These are phyloP conservation scores for Athrips mouffetella DNA, from an alignment of 2,888 invertebrate genomes.

Conservation along the genomic window DNA sequence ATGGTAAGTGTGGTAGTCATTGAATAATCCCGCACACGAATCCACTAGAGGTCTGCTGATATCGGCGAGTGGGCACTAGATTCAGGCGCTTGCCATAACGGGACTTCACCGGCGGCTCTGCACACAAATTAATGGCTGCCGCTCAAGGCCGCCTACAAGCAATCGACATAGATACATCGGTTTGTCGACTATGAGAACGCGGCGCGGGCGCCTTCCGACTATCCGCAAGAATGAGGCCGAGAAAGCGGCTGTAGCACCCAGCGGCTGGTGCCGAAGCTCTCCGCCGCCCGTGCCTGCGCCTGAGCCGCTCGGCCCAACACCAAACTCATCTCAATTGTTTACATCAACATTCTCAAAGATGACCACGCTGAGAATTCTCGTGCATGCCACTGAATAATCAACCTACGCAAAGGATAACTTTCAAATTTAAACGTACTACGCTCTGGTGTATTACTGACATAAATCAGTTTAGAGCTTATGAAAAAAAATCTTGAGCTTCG, in stretches of 20 bases:
- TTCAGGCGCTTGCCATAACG: conserved; percentile 67
- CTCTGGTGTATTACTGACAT: too few species aligned
- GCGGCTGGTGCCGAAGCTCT: conserved; percentile 19
- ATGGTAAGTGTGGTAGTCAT: neutral
- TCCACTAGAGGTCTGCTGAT: conserved; percentile 42
- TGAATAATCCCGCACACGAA: conserved; percentile 23
- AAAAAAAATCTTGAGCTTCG: too few species aligned
- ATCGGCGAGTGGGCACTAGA: conserved; percentile 54
- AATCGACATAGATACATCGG: conserved; percentile 75
- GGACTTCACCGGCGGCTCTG: conserved; percentile 63
- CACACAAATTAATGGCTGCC: conserved; percentile 74
- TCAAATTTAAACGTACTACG: too few species aligned
- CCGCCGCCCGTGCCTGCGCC: conserved; percentile 12
- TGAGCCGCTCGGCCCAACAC: neutral
- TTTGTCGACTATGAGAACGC: conserved; percentile 71
- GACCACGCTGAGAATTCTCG: neutral
- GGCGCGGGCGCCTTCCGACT: conserved; percentile 60
- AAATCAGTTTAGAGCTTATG: too few species aligned
- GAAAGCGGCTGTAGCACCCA: conserved; percentile 57
- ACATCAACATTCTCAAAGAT: conserved; percentile 8
- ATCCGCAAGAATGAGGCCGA: conserved; percentile 66
- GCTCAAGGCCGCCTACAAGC: conserved; percentile 76
- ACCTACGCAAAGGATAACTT: neutral
- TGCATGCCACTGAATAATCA: conserved; percentile 7
- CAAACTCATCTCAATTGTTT: conserved; percentile 11